Evolutionary conservation across 2,797 vertebrate genomes (phyloP).

Genomic region (Enteromius viviparus): DNA sequence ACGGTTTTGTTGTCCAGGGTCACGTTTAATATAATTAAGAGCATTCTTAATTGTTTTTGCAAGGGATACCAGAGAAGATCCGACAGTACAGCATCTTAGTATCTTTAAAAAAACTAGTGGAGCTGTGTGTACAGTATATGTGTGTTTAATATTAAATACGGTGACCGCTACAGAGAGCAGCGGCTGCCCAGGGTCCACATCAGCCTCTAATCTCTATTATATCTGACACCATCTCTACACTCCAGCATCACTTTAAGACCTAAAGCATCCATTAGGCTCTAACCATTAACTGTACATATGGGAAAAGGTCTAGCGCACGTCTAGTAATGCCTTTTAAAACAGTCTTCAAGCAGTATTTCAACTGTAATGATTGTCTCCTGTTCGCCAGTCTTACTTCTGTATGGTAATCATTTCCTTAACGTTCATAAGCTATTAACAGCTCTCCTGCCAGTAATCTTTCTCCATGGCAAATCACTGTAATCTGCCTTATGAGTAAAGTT

Average conservation of each 20-base stretch:
- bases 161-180: slow-evolving; percentile 1
- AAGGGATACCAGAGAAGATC: background rate
- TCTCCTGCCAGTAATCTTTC: slow-evolving; percentile 10
- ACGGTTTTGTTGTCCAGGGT: too few species aligned
- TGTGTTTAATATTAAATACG: slow-evolving; percentile 10
- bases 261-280: slow-evolving; percentile 23
- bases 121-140: slow-evolving; percentile 6
- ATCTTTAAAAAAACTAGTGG: background rate
- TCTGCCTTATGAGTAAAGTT: slow-evolving; percentile 17
- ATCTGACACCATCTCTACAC: slow-evolving; percentile 18
- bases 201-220: slow-evolving; percentile 35
- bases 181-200: slow-evolving; percentile 62
- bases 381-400: background rate
- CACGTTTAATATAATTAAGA: background rate
- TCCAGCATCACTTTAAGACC: slow-evolving; percentile 13
- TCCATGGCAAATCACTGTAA: background rate
- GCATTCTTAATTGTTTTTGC: background rate
- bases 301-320: background rate
- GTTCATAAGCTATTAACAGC: slow-evolving; percentile 13
- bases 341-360: slow-evolving; percentile 13
- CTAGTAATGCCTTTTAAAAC: slow-evolving; percentile 8
- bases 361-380: background rate
- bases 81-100: background rate
- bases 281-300: slow-evolving; percentile 17
- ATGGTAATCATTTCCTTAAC: slow-evolving; percentile 4